Evolutionary conservation across 2,113 vertebrate genomes (phyloP).

Genomic region (Nipponia nippon): DNA sequence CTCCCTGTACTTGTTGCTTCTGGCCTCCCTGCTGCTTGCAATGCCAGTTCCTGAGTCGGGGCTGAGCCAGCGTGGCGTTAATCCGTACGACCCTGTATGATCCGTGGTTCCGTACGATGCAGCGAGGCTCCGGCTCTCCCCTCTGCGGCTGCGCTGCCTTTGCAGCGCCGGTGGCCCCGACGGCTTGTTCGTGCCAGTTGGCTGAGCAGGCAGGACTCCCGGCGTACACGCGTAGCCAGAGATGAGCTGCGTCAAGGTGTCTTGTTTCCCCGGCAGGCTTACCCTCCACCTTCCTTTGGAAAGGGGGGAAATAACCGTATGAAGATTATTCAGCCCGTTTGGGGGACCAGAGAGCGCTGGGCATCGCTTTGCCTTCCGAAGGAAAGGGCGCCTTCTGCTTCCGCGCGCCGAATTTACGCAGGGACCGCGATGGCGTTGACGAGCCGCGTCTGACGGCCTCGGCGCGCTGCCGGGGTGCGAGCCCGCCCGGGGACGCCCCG

Average conservation of each 20-base stretch:
- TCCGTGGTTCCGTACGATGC: fast-evolving
- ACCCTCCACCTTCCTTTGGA: background rate
- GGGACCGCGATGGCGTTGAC: fast-evolving
- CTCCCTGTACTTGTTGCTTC: background rate
- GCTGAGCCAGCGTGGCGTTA: fast-evolving
- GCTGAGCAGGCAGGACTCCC: background rate
- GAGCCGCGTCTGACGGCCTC: background rate
- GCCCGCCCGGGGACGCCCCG: fast-evolving
- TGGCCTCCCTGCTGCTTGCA: background rate
- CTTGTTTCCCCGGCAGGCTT: background rate
- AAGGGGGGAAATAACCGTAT: background rate
- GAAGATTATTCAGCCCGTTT: fast-evolving
- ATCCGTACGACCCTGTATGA: fast-evolving
- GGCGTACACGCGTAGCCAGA: background rate
- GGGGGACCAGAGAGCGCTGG: fast-evolving
- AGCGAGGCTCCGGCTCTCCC: background rate
- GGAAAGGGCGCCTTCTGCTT: background rate
- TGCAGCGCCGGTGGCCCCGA: background rate
- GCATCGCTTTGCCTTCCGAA: background rate
- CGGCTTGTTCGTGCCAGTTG: background rate
- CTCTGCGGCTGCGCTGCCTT: background rate
- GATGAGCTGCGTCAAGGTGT: background rate
- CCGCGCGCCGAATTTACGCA: fast-evolving
- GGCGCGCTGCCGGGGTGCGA: background rate
- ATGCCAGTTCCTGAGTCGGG: fast-evolving